Evolutionary conservation across 2,888 invertebrate genomes (phyloP), one percentile per base, ranked within the genome.

Genomic region (Junonia oenone): DNA sequence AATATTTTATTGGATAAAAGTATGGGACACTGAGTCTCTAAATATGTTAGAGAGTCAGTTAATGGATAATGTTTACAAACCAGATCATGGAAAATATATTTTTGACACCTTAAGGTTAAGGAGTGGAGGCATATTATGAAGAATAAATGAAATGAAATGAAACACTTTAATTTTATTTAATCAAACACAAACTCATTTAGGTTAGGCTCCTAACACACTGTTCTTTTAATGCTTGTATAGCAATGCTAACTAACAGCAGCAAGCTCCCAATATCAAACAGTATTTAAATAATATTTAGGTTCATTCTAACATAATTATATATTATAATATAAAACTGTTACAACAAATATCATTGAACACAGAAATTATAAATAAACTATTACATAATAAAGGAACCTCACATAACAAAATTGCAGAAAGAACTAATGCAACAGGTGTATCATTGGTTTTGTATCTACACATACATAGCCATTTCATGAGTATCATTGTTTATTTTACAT

Each of bases 1-100:
- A 56, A 67, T 93, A 33, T 75, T 92, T 43, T 91, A 90, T 65
- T 92, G 92, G 86, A 80, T 91, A 15, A 82, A 76, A 65, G 63
- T 64, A 27, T 90, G 90, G 88, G 86, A 90, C 64, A 68, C 62
- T 11, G 75, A 78, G n/a, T 81, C 83, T 8, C 71, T 90, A 45
- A 82, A 87, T 71, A 63, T 83, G 56, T 68, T 91, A 56, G 83
- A 87, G 64, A 76, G 75, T 2, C 91, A 90, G 61, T 63, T 91
- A 33, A 60, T 80, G 14, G 65, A 81, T 45, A 73, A 74, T 68
- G 68, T 63, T 3, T 90, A 87, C 54, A 74, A 73, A 59, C 66
- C 64, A 58, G 82, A 88, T 64, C 72, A 80, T 73, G 78, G 78
- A 0, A 82, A 75, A 60, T 90, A 71, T 62, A 83, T 91, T 56